A percentile compares a stretch with the other conserved stretches of the same genome.
phyloP scores from a whole-genome alignment of 2,797 vertebrate species.

The Margarornis squamiger region DNA sequence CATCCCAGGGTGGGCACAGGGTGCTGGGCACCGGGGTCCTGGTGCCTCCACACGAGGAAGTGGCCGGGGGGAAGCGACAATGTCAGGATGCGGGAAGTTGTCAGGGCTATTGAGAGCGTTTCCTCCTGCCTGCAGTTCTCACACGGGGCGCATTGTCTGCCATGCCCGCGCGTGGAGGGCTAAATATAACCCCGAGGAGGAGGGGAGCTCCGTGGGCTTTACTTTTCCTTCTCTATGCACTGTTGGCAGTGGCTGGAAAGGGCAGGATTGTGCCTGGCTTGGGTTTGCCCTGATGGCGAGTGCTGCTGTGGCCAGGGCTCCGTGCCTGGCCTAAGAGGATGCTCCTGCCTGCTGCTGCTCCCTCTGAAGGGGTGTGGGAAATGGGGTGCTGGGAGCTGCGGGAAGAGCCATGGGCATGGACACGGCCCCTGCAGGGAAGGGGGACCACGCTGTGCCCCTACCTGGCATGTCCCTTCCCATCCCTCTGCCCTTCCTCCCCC shows the following conservation, averaged over 20 bases:
- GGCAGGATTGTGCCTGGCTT: not conserved
- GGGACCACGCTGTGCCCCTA: not conserved
- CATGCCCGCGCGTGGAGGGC: not conserved
- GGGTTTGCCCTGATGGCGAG: not conserved
- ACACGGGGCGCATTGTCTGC: slow-evolving; percentile 73
- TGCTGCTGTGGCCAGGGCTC: not conserved
- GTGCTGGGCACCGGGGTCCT: rapidly evolving
- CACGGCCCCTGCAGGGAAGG: too few relatives aligned
- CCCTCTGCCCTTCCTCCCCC: not conserved
- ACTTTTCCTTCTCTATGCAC: not conserved
- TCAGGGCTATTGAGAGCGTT: slow-evolving; percentile 71
- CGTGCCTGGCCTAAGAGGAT: not conserved
- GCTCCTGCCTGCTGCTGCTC: not conserved
- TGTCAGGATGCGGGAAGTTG: slow-evolving; percentile 79
- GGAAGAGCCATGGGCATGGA: not conserved
- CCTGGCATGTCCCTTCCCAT: not conserved
- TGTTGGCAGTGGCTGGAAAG: not conserved
- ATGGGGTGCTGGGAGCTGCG: rapidly evolving
- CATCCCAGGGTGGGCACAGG: not conserved
- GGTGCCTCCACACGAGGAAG: slow-evolving; percentile 44
- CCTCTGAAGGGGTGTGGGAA: not conserved
- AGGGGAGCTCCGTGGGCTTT: not conserved
- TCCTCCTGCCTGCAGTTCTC: slow-evolving; percentile 72
- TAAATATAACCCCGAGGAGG: not conserved
- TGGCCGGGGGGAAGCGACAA: slow-evolving; percentile 56